Percentiles rank a stretch among this genome's conserved stretches.
These are phyloP conservation scores for Stratiolaelaps scimitus DNA, from an alignment of 1,140 invertebrate species.

Conservation along the genomic window DNA sequence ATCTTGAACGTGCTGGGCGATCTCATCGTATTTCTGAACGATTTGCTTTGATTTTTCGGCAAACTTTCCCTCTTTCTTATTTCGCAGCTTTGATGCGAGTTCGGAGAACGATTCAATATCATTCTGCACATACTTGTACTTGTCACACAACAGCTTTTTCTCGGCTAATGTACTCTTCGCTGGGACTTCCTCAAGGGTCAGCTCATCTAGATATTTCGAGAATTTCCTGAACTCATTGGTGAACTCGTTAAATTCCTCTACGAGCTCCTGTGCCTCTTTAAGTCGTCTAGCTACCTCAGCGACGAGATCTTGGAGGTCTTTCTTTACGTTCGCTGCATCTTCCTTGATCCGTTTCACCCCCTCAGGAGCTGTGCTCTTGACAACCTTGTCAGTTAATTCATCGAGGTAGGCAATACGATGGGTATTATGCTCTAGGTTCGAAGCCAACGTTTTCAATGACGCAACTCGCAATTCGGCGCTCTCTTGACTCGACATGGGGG, in stretches of 20 bases:
- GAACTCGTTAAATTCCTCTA: slow-evolving; percentile 65
- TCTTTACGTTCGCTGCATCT: slow-evolving; percentile 69
- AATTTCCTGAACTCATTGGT: slow-evolving; percentile 47
- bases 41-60: slow-evolving; percentile 55
- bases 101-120: slow-evolving; percentile 46
- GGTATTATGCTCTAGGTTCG: slow-evolving; percentile 74
- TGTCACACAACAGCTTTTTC: slow-evolving; percentile 34
- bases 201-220: slow-evolving; percentile 62
- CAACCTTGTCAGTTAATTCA: slow-evolving; percentile 80
- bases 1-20: slow-evolving; percentile 38
- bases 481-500: slow-evolving; percentile 57
- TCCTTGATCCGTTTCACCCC: slow-evolving; percentile 75
- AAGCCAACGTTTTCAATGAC: slow-evolving; percentile 64
- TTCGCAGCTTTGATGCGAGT: slow-evolving; percentile 48
- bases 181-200: slow-evolving; percentile 60
- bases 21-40: slow-evolving; percentile 8
- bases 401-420: slow-evolving; percentile 69
- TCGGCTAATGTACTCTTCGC: slow-evolving; percentile 33
- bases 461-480: slow-evolving; percentile 72
- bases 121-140: slow-evolving; percentile 33
- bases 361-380: slow-evolving; percentile 73
- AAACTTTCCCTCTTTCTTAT: slow-evolving; percentile 75
- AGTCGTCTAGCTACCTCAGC: slow-evolving; percentile 62
- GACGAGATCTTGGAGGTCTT: slow-evolving; percentile 71
- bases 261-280: slow-evolving; percentile 55